Percentiles rank a stretch among this genome's conserved stretches.
Conservation (phyloP, 2,113 vertebrate species). For the Zapus hudsonius region DNA sequence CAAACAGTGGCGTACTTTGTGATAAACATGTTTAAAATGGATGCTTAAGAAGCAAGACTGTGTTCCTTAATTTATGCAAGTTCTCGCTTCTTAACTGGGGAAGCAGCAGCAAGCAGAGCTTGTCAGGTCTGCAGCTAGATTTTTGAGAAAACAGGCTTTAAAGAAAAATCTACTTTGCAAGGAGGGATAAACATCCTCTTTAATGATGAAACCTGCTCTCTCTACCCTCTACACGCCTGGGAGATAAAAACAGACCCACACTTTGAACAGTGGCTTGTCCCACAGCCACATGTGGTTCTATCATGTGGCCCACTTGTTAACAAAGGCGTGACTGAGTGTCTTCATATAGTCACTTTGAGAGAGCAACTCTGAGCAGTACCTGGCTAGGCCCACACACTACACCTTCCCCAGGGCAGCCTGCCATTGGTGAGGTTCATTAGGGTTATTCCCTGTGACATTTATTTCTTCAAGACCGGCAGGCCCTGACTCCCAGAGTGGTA, state of each 20-base stretch:
- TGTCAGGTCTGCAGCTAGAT: not conserved
- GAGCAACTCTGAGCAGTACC: not conserved
- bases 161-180: not conserved
- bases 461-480: not conserved
- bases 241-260: not conserved
- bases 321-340: too few species aligned
- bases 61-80: slow-evolving; percentile 26
- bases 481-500: accelerated
- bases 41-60: not conserved
- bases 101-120: not conserved
- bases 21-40: slow-evolving; percentile 43
- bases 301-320: too few species aligned
- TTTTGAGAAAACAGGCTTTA: slow-evolving; percentile 38
- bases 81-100: not conserved
- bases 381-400: accelerated
- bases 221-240: too few species aligned
- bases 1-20: not conserved
- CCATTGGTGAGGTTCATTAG: not conserved
- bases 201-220: not conserved
- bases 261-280: not conserved
- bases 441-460: not conserved
- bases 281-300: accelerated
- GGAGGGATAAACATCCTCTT: not conserved
- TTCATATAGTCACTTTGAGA: not conserved
- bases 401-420: not conserved